Base-by-base conservation (phyloP, 1,140 invertebrate species). In the Arctopsyche grandis region DNA sequence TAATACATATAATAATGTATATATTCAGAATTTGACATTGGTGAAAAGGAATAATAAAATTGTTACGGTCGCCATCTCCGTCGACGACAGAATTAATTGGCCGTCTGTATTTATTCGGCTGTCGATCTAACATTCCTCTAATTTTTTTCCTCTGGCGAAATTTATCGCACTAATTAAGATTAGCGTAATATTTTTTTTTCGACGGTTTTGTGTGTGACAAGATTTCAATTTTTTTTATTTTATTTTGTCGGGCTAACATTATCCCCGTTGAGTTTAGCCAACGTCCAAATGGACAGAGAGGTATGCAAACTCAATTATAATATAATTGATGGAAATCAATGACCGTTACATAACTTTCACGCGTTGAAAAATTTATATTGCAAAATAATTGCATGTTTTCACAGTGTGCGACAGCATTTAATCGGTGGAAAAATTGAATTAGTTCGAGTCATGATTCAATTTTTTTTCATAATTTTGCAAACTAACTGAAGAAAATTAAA, bases 131-230 rank as follows among this genome's bases (percentile, higher is more conserved):
- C 56, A 21, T 9, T 60, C 48, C 16, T 19, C 48, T 60, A 21
- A 19, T 16, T 60, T 16, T 60, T 60, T 19, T 19, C 9, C 56
- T 19, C 16, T 9, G 16, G 56, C 56, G 56, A 60, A 60, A 60
- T 60, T 60, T 60, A 60, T 60, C 56, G 56, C 56, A 9, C 56
- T 60, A 60, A 60, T 60, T 60, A 60, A 60, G 56, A n/a, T 19
- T 38, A 38, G 29, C 56, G 56, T n/a, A n/a, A n/a, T 16, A 60
- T 60, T 60, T 60, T 60, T 60, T 60, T 60, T 21, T 19, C 48
- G 48, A 5, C 12, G 12, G 3, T 52, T 19, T n/a, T 52, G 12
- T 3, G 10, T 19, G 12, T 19, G n/a, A 21, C 21, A 21, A 60
- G n/a, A 19, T 60, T 21, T 60, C 56, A 21, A 16, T 3, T 19